Percentiles rank a stretch among this genome's conserved stretches.
These are phyloP conservation scores for Siphamia tubifer DNA, from an alignment of 2,113 vertebrate genomes.

Conservation along the genomic window DNA sequence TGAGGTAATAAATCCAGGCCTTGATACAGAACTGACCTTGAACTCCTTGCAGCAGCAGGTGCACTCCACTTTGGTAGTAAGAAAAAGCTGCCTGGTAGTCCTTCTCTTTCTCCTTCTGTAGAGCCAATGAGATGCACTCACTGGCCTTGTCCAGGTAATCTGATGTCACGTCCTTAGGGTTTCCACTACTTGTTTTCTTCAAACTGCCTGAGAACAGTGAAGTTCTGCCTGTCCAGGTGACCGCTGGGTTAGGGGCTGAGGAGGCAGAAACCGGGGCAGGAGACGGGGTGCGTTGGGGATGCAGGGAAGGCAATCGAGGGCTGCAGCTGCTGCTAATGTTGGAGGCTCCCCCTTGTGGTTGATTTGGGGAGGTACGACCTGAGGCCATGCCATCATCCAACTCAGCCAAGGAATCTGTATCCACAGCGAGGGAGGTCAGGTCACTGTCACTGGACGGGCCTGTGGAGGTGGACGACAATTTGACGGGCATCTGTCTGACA, in stretches of 20 bases:
- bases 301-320: conserved; percentile 64
- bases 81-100: conserved; percentile 90
- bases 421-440: conserved; percentile 86
- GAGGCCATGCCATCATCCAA: conserved; percentile 98
- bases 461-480: conserved; percentile 39
- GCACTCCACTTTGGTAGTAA: conserved; percentile 91
- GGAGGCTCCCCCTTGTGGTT: conserved; percentile 75
- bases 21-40: conserved; percentile 83
- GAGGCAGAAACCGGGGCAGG: conserved; percentile 51
- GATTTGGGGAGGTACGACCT: conserved; percentile 88
- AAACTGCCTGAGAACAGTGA: conserved; percentile 82
- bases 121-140: conserved; percentile 89
- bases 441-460: conserved; percentile 92
- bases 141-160: conserved; percentile 93
- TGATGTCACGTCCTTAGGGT: conserved; percentile 67
- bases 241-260: conserved; percentile 80
- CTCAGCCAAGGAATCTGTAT: conserved; percentile 88
- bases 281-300: conserved; percentile 41
- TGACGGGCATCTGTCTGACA: not conserved
- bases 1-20: too few relatives aligned
- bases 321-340: conserved; percentile 67
- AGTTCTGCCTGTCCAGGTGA: conserved; percentile 73
- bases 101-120: conserved; percentile 90
- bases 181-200: conserved; percentile 58
- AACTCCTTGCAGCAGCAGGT: conserved; percentile 94